Evolutionary conservation across 1,140 invertebrate genomes (phyloP).

Genomic region (Aphaenogaster ashmeadi): DNA sequence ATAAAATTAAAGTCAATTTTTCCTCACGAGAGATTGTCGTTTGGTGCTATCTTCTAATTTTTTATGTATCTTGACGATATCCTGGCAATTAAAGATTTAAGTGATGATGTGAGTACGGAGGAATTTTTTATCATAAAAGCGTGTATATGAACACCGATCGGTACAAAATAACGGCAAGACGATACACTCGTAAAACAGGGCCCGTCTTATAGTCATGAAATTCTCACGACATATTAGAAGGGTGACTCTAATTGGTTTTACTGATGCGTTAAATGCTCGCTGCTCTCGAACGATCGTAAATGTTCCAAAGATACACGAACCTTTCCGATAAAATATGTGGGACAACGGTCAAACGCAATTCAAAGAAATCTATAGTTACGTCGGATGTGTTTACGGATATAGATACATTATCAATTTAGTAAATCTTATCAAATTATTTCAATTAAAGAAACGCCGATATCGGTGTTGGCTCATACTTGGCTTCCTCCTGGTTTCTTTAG

Average conservation of each 20-base stretch:
- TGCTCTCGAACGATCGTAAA: slow-evolving; percentile 73
- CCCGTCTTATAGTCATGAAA: slow-evolving; percentile 51
- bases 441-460: background rate
- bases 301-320: slow-evolving; percentile 22
- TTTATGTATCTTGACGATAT: background rate
- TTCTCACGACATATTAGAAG: slow-evolving; percentile 72
- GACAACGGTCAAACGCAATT: background rate
- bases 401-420: background rate
- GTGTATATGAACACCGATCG: slow-evolving; percentile 76
- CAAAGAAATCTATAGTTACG: background rate
- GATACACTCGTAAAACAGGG: slow-evolving; percentile 70
- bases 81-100: background rate
- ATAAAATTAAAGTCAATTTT: background rate
- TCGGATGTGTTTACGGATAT: background rate
- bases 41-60: background rate
- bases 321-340: slow-evolving; percentile 56
- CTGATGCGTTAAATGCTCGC: slow-evolving; percentile 81
- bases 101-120: background rate
- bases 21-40: background rate
- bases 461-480: no score
- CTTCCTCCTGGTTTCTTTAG: no score
- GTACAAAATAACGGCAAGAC: slow-evolving; percentile 51
- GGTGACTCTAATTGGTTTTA: slow-evolving; percentile 83
- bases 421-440: background rate
- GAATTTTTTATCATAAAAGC: slow-evolving; percentile 68